Percentiles rank a stretch among this genome's conserved stretches.
phyloP scores from a whole-genome alignment of 2,888 invertebrate species.

The Spilarctia lutea region DNA sequence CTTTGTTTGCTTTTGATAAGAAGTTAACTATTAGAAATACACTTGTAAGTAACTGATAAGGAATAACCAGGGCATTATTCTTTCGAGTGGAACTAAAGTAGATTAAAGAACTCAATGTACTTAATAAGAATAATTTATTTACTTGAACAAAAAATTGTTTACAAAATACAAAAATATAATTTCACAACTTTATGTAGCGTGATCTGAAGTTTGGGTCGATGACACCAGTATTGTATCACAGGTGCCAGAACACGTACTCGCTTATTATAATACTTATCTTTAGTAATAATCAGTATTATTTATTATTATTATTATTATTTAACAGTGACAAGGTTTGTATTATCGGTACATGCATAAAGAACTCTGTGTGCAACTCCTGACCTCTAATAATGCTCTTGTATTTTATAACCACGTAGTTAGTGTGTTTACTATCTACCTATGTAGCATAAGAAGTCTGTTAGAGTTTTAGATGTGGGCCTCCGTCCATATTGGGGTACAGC shows the following conservation, averaged over 20 bases:
- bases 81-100: neutral
- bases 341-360: too few relatives aligned
- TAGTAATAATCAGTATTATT: neutral
- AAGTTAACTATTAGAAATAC: neutral
- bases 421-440: slow-evolving; percentile 8
- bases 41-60: neutral
- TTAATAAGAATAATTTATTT: too few relatives aligned
- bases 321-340: neutral
- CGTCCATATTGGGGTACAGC: slow-evolving; percentile 8
- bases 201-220: too few relatives aligned
- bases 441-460: slow-evolving; percentile 4
- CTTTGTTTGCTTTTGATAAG: neutral
- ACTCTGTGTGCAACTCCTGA: neutral
- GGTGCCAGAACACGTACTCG: too few relatives aligned
- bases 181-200: too few relatives aligned
- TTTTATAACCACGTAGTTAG: neutral
- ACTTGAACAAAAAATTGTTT: too few relatives aligned
- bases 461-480: slow-evolving; percentile 14
- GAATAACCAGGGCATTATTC: neutral
- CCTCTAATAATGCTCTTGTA: neutral
- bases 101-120: neutral
- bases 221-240: too few relatives aligned
- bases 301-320: too few relatives aligned
- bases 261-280: neutral
- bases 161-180: too few relatives aligned